Evolutionary conservation across 1,140 invertebrate genomes (phyloP), one percentile per base, ranked within the genome.

Genomic region (Drosophila lowei): DNA sequence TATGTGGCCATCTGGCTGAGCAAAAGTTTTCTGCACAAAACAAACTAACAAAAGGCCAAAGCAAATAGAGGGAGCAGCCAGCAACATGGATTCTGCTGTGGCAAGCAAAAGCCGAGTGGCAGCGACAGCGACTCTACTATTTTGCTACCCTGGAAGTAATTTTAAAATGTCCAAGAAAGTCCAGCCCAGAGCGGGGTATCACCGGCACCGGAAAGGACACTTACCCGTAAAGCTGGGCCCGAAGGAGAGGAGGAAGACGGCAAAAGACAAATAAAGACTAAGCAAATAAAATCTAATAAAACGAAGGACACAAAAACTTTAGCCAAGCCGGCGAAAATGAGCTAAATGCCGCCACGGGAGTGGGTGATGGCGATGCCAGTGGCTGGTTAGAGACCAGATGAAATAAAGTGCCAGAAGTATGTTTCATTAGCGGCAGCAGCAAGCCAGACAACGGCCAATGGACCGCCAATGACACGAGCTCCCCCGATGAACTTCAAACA

Each of bases 261-360:
- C 59, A 72, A 47, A 88, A 79, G 78, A 88, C 83, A 88, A 88
- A 88, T 88, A 88, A 88, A 70, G 75, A 80, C 83, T 88, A 83
- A 83, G 72, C 84, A 88, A 88, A 88, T 88, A 88, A 88, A 88
- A 88, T 88, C 78, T 86, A 86, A 86, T 86, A 86, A 86, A 86
- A 86, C 53, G 48, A 56, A 83, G 50, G 78, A 76, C 79, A 81
- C 62, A 77, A 86, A 86, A 67, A 79, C 74, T 64, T 61, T 47
- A 78, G 79, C 60, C 63, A 60, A 76, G 28, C 53, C 56, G 63
- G 62, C 61, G 50, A 76, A 81, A 89, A 89, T 72, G 63, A 83
- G 75, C 74, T 72, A 86, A 81, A 77, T 71, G 54, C 74, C 56
- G 56, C 46, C 49, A 42, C 52, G 49, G 46, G 43, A 58, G 38